Percentiles rank a stretch among this genome's conserved stretches.
Conservation (phyloP, 2,113 vertebrate genomes). For the Taurulus bubalis region DNA sequence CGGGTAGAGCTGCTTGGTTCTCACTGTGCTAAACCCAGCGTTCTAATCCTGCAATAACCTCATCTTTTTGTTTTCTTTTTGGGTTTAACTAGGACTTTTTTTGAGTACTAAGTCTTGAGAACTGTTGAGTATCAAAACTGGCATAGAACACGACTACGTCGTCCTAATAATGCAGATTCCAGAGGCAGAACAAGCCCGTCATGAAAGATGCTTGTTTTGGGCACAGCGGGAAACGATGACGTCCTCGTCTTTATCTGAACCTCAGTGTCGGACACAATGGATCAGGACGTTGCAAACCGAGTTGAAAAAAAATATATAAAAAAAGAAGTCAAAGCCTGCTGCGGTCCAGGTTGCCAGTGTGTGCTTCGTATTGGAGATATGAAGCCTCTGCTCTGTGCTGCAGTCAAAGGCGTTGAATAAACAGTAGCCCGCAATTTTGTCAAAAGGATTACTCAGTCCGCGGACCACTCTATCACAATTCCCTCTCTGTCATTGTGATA, state of each 20-base stretch:
- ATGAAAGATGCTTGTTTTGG: neutral
- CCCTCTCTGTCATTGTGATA: constrained; percentile 73
- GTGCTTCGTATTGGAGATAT: constrained; percentile 35
- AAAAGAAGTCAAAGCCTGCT: constrained; percentile 19
- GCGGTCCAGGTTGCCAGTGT: constrained; percentile 51
- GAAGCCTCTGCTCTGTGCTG: constrained; percentile 36
- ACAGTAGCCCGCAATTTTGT: constrained; percentile 71
- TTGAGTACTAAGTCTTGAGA: neutral
- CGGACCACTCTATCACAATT: constrained; percentile 66
- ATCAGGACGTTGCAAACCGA: constrained; percentile 8
- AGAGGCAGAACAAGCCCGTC: constrained; percentile 1
- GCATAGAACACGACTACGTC: neutral
- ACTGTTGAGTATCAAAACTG: neutral
- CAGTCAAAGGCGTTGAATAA: constrained; percentile 68
- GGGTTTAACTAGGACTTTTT: neutral
- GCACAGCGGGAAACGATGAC: neutral
- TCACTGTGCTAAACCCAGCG: neutral
- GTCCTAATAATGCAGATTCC: neutral
- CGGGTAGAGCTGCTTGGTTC: neutral
- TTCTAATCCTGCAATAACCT: neutral
- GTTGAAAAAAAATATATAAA: constrained; percentile 8
- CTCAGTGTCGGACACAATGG: neutral
- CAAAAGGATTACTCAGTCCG: constrained; percentile 72
- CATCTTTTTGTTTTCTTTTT: neutral
- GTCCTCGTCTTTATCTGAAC: constrained; percentile 8